Base-by-base conservation (phyloP, 2,113 vertebrate species). In the Cnemophilus loriae region DNA sequence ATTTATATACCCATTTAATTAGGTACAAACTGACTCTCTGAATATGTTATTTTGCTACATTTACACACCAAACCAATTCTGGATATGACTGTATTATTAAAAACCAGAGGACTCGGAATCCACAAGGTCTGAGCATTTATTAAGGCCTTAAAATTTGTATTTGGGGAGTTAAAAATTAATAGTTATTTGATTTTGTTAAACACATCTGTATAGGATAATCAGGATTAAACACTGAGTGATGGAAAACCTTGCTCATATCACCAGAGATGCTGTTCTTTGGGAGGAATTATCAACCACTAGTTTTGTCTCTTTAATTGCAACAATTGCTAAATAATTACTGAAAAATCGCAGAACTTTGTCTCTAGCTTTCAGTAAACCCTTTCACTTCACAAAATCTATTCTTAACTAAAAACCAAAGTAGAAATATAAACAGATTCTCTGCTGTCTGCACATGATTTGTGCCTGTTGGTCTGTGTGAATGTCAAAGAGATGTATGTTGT, bases 381-480 rank as follows among this genome's bases (percentile, higher is more conserved):
- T 94, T 49, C 47, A 49, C 87, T 83, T 93, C 65, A 77, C 37
- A 60, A 94, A 75, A 89, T 92, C 73, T 73, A 35, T 89, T 95
- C 63, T 80, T 93, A 77, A 65, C 59, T 86, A 50, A 68, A 81
- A 96, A 88, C 20, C 41, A 41, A 41, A 68, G 61, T 67, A 78
- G 90, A 84, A 96, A 94, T 93, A 57, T 63, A 86, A 96, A 65
- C 52, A 90, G 87, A 53, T 90, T 85, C 67, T 89, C 65, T 80
- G 0, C 71, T 70, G 68, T 37, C 75, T 94, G 85, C 76, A 80
- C 92, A 95, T 95, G 27, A 78, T 96, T 94, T 95, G 56, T 96
- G 96, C 75, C 70, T 95, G 79, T 88, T 87, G 81, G 61, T 94
- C 78, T 94, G 68, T 92, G 26, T 96, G 96, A 91, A 93, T 92